These are phyloP conservation scores for Drusus annulatus DNA, from an alignment of 1,140 invertebrate species.

Conservation along the genomic window DNA sequence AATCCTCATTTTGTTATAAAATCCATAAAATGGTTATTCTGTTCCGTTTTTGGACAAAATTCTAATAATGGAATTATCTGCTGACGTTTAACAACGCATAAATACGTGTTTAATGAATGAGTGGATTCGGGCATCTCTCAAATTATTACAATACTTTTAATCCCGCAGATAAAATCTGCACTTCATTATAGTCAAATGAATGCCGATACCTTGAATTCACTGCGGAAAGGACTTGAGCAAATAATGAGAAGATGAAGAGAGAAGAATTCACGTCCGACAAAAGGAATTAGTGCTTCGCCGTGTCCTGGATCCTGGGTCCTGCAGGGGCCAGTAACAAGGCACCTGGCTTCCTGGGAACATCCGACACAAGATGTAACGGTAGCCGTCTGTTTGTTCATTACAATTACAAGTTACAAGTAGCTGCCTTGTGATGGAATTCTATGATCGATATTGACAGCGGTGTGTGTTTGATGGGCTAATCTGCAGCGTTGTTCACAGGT, in stretches of 20 bases:
- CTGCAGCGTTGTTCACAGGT: constrained; percentile 11
- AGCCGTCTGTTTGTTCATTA: constrained; percentile 28
- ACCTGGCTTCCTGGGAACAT: constrained; percentile 34
- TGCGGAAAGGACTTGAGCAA: constrained; percentile 38
- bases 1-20: constrained; percentile 34
- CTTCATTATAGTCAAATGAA: constrained; percentile 43
- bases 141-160: constrained; percentile 42
- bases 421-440: constrained; percentile 25
- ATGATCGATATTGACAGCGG: constrained; percentile 41
- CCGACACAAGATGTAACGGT: constrained; percentile 19
- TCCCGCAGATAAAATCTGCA: constrained; percentile 40
- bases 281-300: not conserved
- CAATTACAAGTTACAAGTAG: too few relatives aligned
- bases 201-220: constrained; percentile 34
- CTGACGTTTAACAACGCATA: constrained; percentile 15
- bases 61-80: constrained; percentile 33
- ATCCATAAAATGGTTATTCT: constrained; percentile 25
- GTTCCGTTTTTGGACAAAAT: not conserved
- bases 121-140: constrained; percentile 15
- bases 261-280: constrained; percentile 29
- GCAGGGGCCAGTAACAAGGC: constrained; percentile 8
- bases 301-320: not conserved
- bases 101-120: constrained; percentile 45
- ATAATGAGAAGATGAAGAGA: constrained; percentile 37
- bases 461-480: constrained; percentile 35